A percentile compares a stretch with the other conserved stretches of the same genome.
These are phyloP conservation scores for Psilopogon haemacephalus DNA, from an alignment of 2,113 vertebrate species.

Conservation along the genomic window DNA sequence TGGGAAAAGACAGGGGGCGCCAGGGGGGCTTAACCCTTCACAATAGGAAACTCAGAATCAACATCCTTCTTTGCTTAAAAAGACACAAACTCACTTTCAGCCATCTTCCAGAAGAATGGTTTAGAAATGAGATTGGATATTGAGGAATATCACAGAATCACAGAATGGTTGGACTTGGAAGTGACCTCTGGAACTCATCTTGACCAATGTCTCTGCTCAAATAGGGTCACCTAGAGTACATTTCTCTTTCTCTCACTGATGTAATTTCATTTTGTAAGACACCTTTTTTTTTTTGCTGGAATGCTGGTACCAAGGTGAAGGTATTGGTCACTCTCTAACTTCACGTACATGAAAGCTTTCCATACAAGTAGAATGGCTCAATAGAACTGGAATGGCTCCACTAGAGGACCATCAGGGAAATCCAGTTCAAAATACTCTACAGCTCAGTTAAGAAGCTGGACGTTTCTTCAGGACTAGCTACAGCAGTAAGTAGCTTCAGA, in stretches of 20 bases:
- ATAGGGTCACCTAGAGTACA: background rate
- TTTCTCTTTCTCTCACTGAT: background rate
- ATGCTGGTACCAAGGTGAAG: background rate
- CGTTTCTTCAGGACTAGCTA: background rate
- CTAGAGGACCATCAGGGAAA: background rate
- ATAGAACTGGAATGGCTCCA: background rate
- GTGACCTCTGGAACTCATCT: background rate
- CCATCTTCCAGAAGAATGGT: background rate
- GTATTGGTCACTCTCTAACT: background rate
- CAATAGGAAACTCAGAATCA: background rate
- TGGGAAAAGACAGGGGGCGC: no score
- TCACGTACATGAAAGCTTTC: background rate
- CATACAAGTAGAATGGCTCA: background rate
- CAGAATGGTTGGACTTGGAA: background rate
- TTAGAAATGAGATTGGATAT: background rate
- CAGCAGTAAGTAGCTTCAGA: background rate
- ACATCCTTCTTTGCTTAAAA: background rate
- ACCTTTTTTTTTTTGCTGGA: background rate
- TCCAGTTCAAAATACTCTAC: background rate
- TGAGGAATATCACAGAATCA: background rate
- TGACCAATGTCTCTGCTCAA: background rate
- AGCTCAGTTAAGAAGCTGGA: background rate
- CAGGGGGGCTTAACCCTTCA: no score
- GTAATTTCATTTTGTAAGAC: background rate
- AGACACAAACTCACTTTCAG: background rate